These are phyloP conservation scores for Cephus nigrinus DNA, from an alignment of 2,888 invertebrate species.

Conservation along the genomic window DNA sequence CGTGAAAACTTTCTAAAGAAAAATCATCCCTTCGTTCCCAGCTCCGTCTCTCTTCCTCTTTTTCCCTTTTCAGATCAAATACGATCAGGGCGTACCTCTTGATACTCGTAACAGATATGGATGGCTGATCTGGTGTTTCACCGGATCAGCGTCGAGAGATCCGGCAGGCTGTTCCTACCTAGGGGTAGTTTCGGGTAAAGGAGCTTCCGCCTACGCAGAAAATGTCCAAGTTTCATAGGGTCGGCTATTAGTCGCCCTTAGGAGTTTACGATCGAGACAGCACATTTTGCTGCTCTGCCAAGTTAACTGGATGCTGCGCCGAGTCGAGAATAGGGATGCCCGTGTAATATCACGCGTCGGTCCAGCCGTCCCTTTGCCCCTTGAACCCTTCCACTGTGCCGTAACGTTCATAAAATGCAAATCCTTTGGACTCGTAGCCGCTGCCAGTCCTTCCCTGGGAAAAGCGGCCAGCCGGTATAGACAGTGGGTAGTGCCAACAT, in stretches of 20 bases:
- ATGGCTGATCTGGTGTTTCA: no score
- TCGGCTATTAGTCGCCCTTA: constrained; percentile 36
- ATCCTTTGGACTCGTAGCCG: constrained; percentile 15
- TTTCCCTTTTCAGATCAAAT: neutral
- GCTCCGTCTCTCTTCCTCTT: neutral
- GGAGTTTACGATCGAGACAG: constrained; percentile 37
- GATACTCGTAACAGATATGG: neutral
- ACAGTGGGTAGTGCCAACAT: neutral
- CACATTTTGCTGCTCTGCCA: neutral
- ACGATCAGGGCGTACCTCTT: neutral
- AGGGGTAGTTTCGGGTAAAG: neutral
- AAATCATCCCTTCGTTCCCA: neutral
- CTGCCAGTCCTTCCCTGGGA: neutral
- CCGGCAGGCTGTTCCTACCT: neutral
- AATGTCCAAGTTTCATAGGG: neutral
- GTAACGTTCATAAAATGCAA: constrained; percentile 22
- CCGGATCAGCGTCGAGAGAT: neutral
- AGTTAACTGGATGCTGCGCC: neutral
- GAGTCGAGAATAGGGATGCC: neutral
- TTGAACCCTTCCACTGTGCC: neutral
- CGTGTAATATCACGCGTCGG: constrained; percentile 12
- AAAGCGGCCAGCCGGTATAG: neutral
- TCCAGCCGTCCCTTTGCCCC: neutral
- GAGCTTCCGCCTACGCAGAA: neutral
- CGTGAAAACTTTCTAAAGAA: neutral